Evolutionary conservation across 2,888 invertebrate species (phyloP).

Genomic region (Heteromurus nitidus): DNA sequence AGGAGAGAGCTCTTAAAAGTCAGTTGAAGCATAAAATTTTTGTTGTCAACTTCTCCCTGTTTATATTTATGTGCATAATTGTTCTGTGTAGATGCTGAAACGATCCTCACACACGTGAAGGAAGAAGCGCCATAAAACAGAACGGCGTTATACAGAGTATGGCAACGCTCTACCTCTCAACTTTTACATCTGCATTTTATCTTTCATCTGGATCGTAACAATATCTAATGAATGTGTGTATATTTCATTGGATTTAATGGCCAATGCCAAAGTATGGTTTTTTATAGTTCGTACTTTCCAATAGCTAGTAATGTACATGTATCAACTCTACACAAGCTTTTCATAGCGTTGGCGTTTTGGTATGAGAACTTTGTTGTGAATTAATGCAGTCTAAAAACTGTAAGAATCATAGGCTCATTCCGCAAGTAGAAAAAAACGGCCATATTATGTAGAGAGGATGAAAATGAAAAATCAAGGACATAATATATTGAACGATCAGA

Average conservation of each 20-base stretch:
- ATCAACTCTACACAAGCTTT: no score
- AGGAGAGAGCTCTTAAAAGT: background rate
- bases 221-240: slow-evolving; percentile 6
- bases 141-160: background rate
- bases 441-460: no score
- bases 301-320: no score
- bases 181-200: slow-evolving; percentile 37
- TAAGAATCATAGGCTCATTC: no score
- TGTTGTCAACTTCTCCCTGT: slow-evolving; percentile 3
- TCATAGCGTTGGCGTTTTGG: no score
- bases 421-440: no score
- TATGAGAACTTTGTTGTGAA: no score
- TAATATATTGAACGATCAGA: no score
- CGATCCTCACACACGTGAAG: slow-evolving; percentile 9
- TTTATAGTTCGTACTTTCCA: no score
- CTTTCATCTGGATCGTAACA: slow-evolving; percentile 29
- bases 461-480: no score
- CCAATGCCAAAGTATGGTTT: no score
- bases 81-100: background rate
- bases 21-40: background rate
- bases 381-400: no score
- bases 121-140: slow-evolving; percentile 2
- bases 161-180: background rate
- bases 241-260: background rate
- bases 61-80: background rate